Evolutionary conservation across 35 echinoderm and acorn worm species (phyloP).

Genomic region (Apostichopus japonicus): DNA sequence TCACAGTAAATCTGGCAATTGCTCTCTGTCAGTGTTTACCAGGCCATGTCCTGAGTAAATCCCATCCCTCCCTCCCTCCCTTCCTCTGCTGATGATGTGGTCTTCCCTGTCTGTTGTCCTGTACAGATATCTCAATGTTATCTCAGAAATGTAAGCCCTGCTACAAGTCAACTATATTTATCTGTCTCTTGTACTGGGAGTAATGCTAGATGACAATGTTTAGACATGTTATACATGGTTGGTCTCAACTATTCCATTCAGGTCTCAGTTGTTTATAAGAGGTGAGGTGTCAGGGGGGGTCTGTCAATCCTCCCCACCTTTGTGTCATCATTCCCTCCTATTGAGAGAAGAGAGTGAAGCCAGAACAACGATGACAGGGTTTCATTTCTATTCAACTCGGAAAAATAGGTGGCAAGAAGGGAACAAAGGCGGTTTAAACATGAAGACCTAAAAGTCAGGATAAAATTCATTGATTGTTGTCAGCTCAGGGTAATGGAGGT

Average conservation of each 20-base stretch:
- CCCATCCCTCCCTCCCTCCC: too few relatives aligned
- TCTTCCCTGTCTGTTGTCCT: too few relatives aligned
- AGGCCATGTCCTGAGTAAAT: too few relatives aligned
- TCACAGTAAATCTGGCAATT: neutral
- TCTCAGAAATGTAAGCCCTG: neutral
- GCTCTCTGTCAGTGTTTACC: too few relatives aligned
- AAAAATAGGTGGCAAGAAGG: too few relatives aligned
- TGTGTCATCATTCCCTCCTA: neutral
- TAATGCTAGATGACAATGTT: slow-evolving; percentile 51
- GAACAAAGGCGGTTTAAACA: too few relatives aligned
- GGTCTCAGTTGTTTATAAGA: neutral
- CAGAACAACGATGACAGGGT: neutral
- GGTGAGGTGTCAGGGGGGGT: neutral
- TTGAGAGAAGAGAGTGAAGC: neutral
- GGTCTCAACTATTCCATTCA: slow-evolving; percentile 4
- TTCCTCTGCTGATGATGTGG: too few relatives aligned
- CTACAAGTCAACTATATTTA: neutral
- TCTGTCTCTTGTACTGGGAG: neutral
- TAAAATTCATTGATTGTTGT: too few relatives aligned
- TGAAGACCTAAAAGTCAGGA: too few relatives aligned
- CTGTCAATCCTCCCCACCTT: neutral
- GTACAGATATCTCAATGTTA: too few relatives aligned
- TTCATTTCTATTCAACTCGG: too few relatives aligned
- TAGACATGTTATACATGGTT: slow-evolving; percentile 62
- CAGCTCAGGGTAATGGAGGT: too few relatives aligned